Evolutionary conservation across 2,113 vertebrate genomes (phyloP), one percentile per base, ranked within the genome.

Genomic region (Vireo altiloquus): DNA sequence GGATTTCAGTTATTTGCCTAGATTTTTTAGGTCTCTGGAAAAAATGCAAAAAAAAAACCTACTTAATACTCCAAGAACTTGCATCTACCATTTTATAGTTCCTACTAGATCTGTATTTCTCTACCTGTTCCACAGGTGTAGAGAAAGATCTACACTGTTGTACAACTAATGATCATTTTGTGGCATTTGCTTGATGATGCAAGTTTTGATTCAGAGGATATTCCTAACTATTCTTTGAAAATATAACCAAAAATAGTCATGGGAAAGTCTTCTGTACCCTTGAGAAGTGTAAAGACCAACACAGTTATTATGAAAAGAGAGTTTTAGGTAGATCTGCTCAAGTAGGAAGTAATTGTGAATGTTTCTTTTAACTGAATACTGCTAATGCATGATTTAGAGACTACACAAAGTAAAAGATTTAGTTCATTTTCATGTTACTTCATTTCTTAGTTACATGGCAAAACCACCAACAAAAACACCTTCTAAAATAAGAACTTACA

Each of bases 401-500:
- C 50, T 61, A 64, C 1, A 13, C 24, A 27, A 57, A 93, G 39
- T 30, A 64, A 91, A 94, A 87, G 54, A 54, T 68, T 66, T 50
- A 79, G 60, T 83, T 94, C 33, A 57, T 85, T 95, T 90, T 83
- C 40, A 61, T 35, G 47, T 64, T 87, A 21, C 31, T 65, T 89
- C 37, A 33, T 63, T 86, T 49, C 52, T 71, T 64, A 89, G 53
- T 93, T 92, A 89, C 40, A 47, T 31, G 81, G 63, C 61, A 75
- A 89, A 92, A 49, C 37, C 76, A 90, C 9, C 80, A 92, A 72
- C 25, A 88, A 74, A 93, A 93, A 44, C 3, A 3, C 59, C 39
- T 64, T 90, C 64, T 89, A 84, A 92, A 97, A 95, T 90, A 94
- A 90, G 81, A 97, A 98, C 98, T 98, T 98, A 98, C 97, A 24